Base-by-base conservation (phyloP, 2,797 vertebrate genomes). In the Chelon auratus region DNA sequence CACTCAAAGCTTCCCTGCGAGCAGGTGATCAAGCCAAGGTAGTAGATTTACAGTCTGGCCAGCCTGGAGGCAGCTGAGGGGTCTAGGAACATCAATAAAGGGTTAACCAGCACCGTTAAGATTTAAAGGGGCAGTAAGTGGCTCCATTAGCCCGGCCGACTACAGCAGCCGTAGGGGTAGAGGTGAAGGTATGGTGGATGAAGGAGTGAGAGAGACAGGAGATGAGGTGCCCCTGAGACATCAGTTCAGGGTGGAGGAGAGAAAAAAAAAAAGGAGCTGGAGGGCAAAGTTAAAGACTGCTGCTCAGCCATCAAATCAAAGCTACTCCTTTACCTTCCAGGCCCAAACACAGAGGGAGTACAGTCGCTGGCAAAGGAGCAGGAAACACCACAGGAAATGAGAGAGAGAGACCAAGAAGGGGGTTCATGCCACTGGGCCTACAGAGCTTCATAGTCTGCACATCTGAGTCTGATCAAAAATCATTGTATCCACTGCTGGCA, bases 111-210 rank as follows among this genome's bases (percentile, higher is more conserved):
- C 83, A 84, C 91, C 60, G 87, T 91, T 91, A 90, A 92, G 91
- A 91, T 92, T 94, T 93, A 92, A 93, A 93, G 90, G 89, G 82
- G 81, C 81, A 90, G 91, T 93, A 94, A 94, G 93, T 92, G 93
- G 87, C 90, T 92, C 91, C 91, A 93, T 94, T 94, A 93, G 90
- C 80, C 88, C 17, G 40, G 72, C 81, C 72, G 80, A 88, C 87
- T 82, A 71, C 62, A 64, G 80, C 80, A 68, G 83, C 90, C 73
- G 71, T 64, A 75, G 83, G 87, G 86, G 72, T 58, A n/a, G 77
- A 73, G 77, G 68, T 77, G 74, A 54, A 78, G 68, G 81, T 57
- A 45, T 45, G 73, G 64, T 67, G 81, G 76, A 81, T 84, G 78
- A 78, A 63, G 68, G 72, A 81, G 80, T 33, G 65, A 48, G 68